Conservation (phyloP, 2,797 vertebrate genomes). For the Tokudaia tokunoshimensis region DNA sequence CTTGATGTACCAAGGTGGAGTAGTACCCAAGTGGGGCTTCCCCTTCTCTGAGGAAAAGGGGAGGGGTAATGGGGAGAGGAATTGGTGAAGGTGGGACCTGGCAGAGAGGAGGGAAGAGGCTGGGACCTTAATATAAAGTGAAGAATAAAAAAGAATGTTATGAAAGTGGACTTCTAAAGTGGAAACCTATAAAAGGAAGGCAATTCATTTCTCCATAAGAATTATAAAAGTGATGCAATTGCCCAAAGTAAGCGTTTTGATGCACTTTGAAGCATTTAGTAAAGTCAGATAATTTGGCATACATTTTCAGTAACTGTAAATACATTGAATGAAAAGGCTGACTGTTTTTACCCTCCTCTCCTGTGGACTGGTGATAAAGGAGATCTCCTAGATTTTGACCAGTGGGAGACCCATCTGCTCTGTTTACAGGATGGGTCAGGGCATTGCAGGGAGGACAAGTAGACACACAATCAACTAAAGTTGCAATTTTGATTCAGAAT, state of each 20-base stretch:
- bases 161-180: background rate
- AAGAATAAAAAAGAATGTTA: background rate
- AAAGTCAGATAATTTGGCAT: background rate
- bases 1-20: too few species aligned
- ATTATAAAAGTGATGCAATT: background rate
- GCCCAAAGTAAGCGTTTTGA: background rate
- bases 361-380: background rate
- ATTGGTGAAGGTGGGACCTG: too few species aligned
- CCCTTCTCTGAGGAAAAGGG: background rate
- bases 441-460: rapidly evolving
- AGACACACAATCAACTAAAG: too few species aligned
- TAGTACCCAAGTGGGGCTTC: too few species aligned
- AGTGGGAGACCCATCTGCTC: too few species aligned
- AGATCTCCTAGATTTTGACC: background rate
- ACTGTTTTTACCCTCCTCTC: too few species aligned
- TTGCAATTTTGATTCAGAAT: background rate
- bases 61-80: too few species aligned
- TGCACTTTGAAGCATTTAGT: background rate
- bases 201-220: background rate
- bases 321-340: background rate
- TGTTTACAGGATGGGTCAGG: background rate
- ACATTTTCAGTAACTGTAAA: background rate
- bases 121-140: background rate
- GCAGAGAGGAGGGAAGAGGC: too few species aligned
- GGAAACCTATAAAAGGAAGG: background rate